Conservation (phyloP, 2,113 vertebrate species). For the Trogon melanurus region DNA sequence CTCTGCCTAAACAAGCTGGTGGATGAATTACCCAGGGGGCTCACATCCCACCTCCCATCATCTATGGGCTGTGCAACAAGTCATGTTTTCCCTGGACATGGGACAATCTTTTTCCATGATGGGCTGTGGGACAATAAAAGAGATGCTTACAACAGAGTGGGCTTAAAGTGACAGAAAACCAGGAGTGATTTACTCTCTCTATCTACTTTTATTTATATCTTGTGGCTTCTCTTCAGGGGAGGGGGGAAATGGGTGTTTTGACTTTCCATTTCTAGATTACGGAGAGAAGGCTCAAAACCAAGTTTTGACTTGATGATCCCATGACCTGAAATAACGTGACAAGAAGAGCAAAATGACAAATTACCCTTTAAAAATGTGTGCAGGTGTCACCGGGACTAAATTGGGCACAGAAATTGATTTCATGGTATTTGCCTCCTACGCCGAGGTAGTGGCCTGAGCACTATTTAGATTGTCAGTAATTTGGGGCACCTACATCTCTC, state of each 20-base stretch:
- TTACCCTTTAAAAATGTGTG: neutral
- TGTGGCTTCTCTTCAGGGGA: neutral
- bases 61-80: neutral
- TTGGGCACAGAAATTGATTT: constrained; percentile 51
- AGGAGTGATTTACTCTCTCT: neutral
- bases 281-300: neutral
- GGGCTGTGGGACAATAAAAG: neutral
- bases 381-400: constrained; percentile 10
- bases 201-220: neutral
- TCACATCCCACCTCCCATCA: neutral
- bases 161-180: neutral
- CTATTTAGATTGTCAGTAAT: neutral
- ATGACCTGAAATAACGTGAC: neutral
- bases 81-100: neutral
- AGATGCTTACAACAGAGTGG: neutral
- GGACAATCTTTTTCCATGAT: neutral
- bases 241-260: neutral
- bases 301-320: neutral
- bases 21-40: neutral
- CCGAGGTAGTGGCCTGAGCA: neutral
- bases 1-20: neutral
- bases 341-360: constrained; percentile 4
- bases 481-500: neutral
- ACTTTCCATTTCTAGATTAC: neutral
- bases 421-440: neutral